These are phyloP conservation scores for Prionace glauca DNA, from an alignment of 2,797 vertebrate genomes.

Conservation along the genomic window DNA sequence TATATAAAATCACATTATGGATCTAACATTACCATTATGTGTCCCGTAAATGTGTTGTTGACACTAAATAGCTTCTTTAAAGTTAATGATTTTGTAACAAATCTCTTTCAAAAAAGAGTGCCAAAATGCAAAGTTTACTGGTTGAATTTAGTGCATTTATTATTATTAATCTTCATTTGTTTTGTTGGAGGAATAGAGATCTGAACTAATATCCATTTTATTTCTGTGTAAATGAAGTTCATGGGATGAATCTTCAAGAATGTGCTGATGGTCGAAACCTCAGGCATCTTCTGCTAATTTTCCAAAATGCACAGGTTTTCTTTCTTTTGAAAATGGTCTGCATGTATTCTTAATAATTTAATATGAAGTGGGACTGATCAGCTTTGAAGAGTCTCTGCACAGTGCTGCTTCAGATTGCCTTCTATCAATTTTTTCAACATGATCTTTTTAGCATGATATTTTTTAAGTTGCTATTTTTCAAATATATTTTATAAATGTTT, in stretches of 20 bases:
- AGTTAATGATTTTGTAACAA: background rate
- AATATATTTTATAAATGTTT: background rate
- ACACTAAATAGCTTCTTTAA: background rate
- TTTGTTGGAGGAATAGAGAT: background rate
- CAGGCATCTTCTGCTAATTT: background rate
- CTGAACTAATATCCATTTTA: background rate
- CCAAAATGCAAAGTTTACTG: background rate
- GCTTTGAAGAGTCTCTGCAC: background rate
- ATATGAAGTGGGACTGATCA: background rate
- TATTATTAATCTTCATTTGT: background rate
- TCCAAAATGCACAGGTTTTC: background rate
- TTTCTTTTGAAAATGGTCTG: background rate
- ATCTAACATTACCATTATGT: background rate
- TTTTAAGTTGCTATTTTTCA: background rate
- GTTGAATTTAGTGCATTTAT: background rate
- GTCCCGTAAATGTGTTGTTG: background rate
- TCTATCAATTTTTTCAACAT: background rate
- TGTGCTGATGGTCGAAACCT: background rate
- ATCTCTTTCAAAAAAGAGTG: background rate
- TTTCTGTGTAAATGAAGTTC: background rate
- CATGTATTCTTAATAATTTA: background rate
- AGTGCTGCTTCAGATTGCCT: background rate
- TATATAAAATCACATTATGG: background rate
- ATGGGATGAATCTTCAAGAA: background rate
- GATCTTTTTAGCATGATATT: background rate